Conservation (phyloP, 2,113 vertebrate species). For the Engraulis encrasicolus region DNA sequence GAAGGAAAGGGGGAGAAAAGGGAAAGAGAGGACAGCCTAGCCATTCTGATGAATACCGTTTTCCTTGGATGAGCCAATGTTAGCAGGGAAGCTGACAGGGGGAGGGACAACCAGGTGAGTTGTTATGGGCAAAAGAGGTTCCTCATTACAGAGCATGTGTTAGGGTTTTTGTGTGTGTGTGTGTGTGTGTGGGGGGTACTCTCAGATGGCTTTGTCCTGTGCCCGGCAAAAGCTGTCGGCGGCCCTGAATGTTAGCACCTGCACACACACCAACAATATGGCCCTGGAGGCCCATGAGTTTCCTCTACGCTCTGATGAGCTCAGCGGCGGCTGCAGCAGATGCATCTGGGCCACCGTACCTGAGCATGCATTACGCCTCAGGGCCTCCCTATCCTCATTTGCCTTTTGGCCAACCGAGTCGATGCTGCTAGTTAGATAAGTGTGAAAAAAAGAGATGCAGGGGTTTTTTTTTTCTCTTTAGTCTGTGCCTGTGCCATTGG, state of each 20-base stretch:
- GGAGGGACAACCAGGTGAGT: too few species aligned
- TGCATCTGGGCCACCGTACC: neutral
- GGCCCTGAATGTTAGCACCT: neutral
- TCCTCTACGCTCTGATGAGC: neutral
- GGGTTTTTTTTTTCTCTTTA: too few species aligned
- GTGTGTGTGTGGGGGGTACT: too few species aligned
- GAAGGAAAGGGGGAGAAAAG: neutral
- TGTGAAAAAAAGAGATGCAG: neutral
- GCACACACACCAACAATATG: constrained; percentile 16
- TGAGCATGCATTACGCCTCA: neutral
- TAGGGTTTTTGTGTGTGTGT: too few species aligned
- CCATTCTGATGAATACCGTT: neutral
- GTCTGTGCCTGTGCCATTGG: neutral
- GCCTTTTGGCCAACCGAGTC: neutral
- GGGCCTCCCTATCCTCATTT: constrained; percentile 7
- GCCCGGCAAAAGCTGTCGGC: too few species aligned
- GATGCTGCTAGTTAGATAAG: neutral
- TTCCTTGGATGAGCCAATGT: neutral
- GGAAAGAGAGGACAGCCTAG: neutral
- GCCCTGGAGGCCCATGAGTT: constrained; percentile 1
- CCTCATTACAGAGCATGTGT: too few species aligned
- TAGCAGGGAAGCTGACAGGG: too few species aligned
- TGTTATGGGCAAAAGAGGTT: too few species aligned
- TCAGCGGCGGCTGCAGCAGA: too few species aligned
- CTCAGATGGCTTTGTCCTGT: too few species aligned